Evolutionary conservation across 2,113 vertebrate species (phyloP).

Genomic region (Dasyornis broadbenti): DNA sequence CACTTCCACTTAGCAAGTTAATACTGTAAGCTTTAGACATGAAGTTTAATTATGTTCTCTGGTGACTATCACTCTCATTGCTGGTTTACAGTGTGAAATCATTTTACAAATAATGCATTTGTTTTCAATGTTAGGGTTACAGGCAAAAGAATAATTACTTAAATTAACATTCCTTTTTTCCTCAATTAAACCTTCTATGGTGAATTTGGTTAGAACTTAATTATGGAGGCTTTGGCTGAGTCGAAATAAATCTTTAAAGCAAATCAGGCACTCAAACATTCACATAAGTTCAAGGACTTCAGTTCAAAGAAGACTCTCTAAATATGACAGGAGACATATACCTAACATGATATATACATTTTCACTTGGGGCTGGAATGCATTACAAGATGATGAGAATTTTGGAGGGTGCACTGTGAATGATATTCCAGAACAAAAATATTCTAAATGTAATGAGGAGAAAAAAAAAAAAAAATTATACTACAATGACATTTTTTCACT

Average conservation of each 20-base stretch:
- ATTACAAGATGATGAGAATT: not conserved
- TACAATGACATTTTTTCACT: not conserved
- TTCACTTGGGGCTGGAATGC: not conserved
- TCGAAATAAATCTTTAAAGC: not conserved
- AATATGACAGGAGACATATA: not conserved
- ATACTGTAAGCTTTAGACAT: not conserved
- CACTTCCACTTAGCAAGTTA: not conserved
- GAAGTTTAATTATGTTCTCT: not conserved
- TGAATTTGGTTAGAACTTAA: not conserved
- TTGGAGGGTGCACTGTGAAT: not conserved
- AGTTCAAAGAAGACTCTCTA: not conserved
- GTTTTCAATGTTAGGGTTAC: not conserved
- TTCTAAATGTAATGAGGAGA: not conserved
- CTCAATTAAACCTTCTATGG: not conserved
- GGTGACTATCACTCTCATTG: conserved; percentile 1
- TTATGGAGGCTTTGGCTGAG: not conserved
- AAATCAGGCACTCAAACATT: not conserved
- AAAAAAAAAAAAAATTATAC: not conserved
- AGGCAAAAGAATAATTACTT: not conserved
- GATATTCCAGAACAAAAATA: not conserved
- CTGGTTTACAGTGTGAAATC: not conserved
- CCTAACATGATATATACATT: not conserved
- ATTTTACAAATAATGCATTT: conserved; percentile 24
- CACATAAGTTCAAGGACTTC: not conserved
- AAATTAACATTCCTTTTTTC: not conserved